phyloP scores from a whole-genome alignment of 2,888 invertebrate genomes.

The Epirrhoe tristata region DNA sequence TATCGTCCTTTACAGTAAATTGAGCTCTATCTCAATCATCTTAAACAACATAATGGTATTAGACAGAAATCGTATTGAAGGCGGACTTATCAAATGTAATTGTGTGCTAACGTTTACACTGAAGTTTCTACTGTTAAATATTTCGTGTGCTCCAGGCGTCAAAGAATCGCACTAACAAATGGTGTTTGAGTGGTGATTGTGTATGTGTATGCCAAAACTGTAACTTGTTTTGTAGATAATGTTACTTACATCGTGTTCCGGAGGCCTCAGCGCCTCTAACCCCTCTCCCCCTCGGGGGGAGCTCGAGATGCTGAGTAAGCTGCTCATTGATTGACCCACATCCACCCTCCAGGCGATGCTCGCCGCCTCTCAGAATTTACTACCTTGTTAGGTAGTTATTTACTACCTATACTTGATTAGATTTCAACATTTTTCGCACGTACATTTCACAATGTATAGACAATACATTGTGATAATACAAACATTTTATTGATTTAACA shows the following conservation, averaged over 20 bases:
- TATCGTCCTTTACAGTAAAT: not conserved
- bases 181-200: not conserved
- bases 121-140: not conserved
- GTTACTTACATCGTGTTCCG: constrained; percentile 6
- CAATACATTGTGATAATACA: no score
- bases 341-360: constrained; percentile 14
- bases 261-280: not conserved
- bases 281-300: constrained; percentile 8
- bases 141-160: not conserved
- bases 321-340: constrained; percentile 36
- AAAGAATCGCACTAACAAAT: not conserved
- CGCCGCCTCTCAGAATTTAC: not conserved
- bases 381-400: no score
- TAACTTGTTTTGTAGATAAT: not conserved
- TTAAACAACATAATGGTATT: not conserved
- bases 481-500: constrained; percentile 3
- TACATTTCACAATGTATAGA: not conserved
- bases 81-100: not conserved
- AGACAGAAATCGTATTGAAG: not conserved
- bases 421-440: constrained; percentile 3
- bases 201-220: not conserved
- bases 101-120: not conserved
- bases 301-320: constrained; percentile 31
- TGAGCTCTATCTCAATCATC: not conserved
- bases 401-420: not conserved